Evolutionary conservation across 1,140 invertebrate species (phyloP), one percentile per base, ranked within the genome.

Genomic region (Leguminivora glycinivorella): DNA sequence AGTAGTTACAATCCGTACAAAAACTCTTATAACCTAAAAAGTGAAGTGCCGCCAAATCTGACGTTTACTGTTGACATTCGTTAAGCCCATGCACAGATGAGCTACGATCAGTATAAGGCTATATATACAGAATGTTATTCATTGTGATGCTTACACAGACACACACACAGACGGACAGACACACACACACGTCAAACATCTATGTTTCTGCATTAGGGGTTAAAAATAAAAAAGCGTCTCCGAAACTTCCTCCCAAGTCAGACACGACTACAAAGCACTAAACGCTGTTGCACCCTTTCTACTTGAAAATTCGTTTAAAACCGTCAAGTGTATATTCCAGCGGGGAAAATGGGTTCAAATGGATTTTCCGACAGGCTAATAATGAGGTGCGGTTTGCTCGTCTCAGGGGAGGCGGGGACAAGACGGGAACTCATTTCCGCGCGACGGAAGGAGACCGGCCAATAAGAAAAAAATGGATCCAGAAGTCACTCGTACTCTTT

Each of bases 391-490:
- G 83, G 80, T 81, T 82, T 83, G 78, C 80, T 77, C 81, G 78
- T 83, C 80, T 79, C 66, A 43, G 69, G 67, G 74, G 75, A 52
- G 52, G 70, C 14, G 47, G 69, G 67, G 47, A 34, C 29, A 43
- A 70, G 74, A 72, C 63, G 68, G 63, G 76, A 89, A 84, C 87
- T 90, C 88, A 90, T 89, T 89, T 90, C 88, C 88, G 83, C 77
- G 79, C 78, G 81, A 72, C 79, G 85, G 86, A 85, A 85, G 80
- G 7, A 12, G 38, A 77, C 72, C 80, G 80, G 78, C 82, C 85
- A 88, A 88, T 90, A 87, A 86, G 76, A 80, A 81, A 84, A 89
- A 87, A 87, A 83, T 85, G 75, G 85, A 84, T 85, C 86, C 82
- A 83, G 77, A 83, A 82, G 77, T 80, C 76, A 78, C 78, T 80